Evolutionary conservation across 2,113 vertebrate genomes (phyloP), one percentile per base, ranked within the genome.

Genomic region (Grus americana): DNA sequence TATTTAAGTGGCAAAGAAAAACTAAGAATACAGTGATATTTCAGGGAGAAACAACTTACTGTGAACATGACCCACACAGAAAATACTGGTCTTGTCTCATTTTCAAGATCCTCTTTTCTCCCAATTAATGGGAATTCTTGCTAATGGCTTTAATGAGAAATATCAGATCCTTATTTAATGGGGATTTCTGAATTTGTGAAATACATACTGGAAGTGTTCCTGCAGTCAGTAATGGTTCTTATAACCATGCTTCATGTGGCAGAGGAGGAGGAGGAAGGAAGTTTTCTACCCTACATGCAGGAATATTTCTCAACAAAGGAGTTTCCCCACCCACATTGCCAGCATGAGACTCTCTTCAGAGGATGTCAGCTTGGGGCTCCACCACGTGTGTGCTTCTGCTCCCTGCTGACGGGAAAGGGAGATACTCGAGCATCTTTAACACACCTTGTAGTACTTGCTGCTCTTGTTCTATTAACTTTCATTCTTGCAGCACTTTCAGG

Each of bases 171-270:
- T 81, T 42, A 46, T 74, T 92, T 89, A 62, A 40, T 26, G 70
- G 91, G 93, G 91, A 94, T 92, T 96, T 97, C 86, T 92, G 73
- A 87, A 79, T 59, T 81, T 86, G 55, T 81, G 91, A 78, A 96
- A 91, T 30, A 34, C 19, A 11, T 54, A n/a, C 59, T 34, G 42
- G n/a, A 84, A 80, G 42, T 16, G 47, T 78, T 93, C 57, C 61
- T 74, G n/a, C 42, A 57, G 65, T 54, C 63, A 23, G 5, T 34
- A 24, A 75, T 30, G n/a, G 42, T 93, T 93, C 78, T 85, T 66
- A 42, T 26, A 62, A 49, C 12, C 15, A 18, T 34, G 6, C 32
- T 71, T 76, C 4, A 1, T 40, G 15, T 57, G 3, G 0, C 18
- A 59, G 42, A 67, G 8, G 23, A 95, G 49, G 23, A 95, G 49